These are phyloP conservation scores for Cotesia congregata DNA, from an alignment of 2,888 invertebrate species.

Conservation along the genomic window DNA sequence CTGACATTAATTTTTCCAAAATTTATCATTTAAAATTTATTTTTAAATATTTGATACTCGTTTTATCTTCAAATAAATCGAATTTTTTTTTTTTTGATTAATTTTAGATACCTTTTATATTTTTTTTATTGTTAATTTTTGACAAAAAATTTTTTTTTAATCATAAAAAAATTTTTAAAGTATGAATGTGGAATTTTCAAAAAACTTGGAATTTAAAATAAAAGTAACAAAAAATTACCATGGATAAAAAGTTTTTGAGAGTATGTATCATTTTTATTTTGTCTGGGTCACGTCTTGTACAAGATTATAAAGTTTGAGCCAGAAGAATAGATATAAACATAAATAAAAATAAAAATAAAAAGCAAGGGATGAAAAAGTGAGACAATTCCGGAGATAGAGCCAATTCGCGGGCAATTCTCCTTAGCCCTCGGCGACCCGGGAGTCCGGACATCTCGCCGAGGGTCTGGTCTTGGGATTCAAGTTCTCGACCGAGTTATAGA, in stretches of 20 bases:
- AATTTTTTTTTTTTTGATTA: background rate
- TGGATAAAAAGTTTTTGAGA: conserved; percentile 13
- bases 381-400: conserved; percentile 59
- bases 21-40: background rate
- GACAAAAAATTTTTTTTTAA: too few relatives aligned
- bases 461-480: conserved; percentile 23
- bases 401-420: conserved; percentile 67
- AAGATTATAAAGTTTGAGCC: conserved; percentile 11
- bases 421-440: conserved; percentile 42
- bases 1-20: background rate
- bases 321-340: conserved; percentile 30
- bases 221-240: background rate
- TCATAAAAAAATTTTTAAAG: too few relatives aligned
- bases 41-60: background rate
- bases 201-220: too few relatives aligned
- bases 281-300: conserved; percentile 27
- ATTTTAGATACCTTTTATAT: too few relatives aligned
- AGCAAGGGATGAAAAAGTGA: conserved; percentile 26
- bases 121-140: too few relatives aligned
- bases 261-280: conserved; percentile 55
- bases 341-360: conserved; percentile 30
- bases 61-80: background rate
- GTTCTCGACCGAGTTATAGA: conserved; percentile 1
- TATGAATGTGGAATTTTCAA: too few relatives aligned
- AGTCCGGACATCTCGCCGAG: conserved; percentile 43